These are phyloP conservation scores for Drosophila ogumai DNA, from an alignment of 1,140 invertebrate genomes.

Conservation along the genomic window DNA sequence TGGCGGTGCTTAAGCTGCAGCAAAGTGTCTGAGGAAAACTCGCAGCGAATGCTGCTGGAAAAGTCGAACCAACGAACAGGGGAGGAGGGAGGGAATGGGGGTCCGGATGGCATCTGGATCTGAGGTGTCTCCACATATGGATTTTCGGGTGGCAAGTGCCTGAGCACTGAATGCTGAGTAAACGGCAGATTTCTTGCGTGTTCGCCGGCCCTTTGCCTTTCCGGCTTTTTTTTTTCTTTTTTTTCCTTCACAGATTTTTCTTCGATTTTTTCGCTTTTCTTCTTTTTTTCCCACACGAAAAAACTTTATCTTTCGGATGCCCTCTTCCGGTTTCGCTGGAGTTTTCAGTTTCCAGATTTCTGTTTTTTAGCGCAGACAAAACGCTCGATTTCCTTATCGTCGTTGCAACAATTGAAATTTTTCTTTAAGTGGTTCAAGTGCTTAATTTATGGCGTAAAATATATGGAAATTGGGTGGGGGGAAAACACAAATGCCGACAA, in stretches of 20 bases:
- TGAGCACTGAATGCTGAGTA: slow-evolving; percentile 41
- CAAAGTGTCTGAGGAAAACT: slow-evolving; percentile 48
- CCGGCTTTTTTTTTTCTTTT: slow-evolving; percentile 10
- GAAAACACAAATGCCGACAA: slow-evolving; percentile 74
- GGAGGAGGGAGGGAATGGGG: background rate
- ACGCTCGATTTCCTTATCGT: slow-evolving; percentile 69
- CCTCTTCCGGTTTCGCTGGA: slow-evolving; percentile 61
- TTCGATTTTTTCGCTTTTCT: slow-evolving; percentile 6
- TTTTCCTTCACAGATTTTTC: slow-evolving; percentile 32
- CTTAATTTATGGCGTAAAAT: slow-evolving; percentile 80
- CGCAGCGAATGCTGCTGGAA: slow-evolving; percentile 20
- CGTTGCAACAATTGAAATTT: slow-evolving; percentile 56
- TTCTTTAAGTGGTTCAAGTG: slow-evolving; percentile 72
- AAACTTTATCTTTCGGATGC: slow-evolving; percentile 29
- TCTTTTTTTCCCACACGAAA: slow-evolving; percentile 53
- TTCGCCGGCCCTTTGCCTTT: slow-evolving; percentile 44
- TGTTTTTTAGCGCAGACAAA: slow-evolving; percentile 31
- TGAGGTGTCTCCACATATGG: slow-evolving; percentile 51
- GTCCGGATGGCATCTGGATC: slow-evolving; percentile 7
- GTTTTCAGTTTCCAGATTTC: slow-evolving; percentile 34
- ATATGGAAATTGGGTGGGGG: slow-evolving; percentile 66
- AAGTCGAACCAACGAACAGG: background rate
- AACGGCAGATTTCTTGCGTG: slow-evolving; percentile 76
- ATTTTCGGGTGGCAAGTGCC: slow-evolving; percentile 34
- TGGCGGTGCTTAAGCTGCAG: slow-evolving; percentile 65